Evolutionary conservation across 2,888 invertebrate species (phyloP), one percentile per base, ranked within the genome.

Genomic region (Scaptomyza parva): DNA sequence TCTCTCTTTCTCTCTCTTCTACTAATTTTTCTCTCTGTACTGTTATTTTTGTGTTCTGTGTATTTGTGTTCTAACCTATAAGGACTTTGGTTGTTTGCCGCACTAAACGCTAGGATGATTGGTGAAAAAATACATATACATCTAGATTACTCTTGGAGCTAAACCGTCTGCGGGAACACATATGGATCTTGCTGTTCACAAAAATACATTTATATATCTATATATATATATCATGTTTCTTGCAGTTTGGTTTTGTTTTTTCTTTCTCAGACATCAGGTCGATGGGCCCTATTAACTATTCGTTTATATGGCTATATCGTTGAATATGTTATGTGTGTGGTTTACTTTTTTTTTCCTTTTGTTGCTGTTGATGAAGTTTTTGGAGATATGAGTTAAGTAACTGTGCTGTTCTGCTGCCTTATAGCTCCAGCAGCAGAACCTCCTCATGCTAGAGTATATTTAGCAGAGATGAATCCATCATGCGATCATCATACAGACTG

Each of bases 401-500:
- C 12, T 54, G 22, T 7, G 5, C 14, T 17, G 89, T 89, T 84
- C 89, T 86, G 87, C 86, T 41, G 79, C 78, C 26, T 89, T 92
- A 92, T 62, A 92, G 77, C 70, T 92, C 92, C 69, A 92, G 79
- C 79, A 92, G 88, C 91, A 92, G 91, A 89, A 92, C 92, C 82
- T 92, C 92, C 87, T 92, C 92, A 86, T 92, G 92, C 90, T 92
- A 92, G 85, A 92, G 91, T 53, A 91, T 90, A 52, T 92, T 91
- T 11, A 91, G 70, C 33, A 89, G 86, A 0, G 91, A 90, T 41
- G 92, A 91, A 66, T 92, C 91, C 97, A 97, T 97, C 94, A 97
- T 96, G 41, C 97, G 93, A 89, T 97, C 97, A 84, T 97, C 97
- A 86, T 97, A 97, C 18, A 97, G 92, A 44, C 97, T 97, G 81